These are phyloP conservation scores for Polydesmus complanatus DNA, from an alignment of 2,888 invertebrate genomes.

Conservation along the genomic window DNA sequence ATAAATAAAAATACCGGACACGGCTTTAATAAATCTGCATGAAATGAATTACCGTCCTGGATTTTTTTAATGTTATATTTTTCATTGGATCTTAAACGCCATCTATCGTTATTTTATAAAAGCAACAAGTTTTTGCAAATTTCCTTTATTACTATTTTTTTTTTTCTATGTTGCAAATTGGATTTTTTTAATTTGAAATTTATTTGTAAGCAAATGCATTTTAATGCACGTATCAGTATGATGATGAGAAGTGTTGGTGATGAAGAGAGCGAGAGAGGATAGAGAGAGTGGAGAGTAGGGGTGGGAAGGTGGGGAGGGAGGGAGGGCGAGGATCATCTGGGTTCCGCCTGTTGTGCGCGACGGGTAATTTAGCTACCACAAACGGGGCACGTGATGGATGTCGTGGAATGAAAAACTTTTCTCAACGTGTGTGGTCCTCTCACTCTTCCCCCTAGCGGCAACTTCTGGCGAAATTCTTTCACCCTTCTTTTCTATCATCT, in stretches of 20 bases:
- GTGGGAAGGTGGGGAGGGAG: neutral
- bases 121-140: neutral
- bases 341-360: neutral
- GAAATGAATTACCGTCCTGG: too few species aligned
- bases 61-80: too few species aligned
- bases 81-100: too few species aligned
- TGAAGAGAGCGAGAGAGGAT: neutral
- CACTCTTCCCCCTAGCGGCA: neutral
- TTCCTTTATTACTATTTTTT: neutral
- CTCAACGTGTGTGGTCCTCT: neutral
- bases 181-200: neutral
- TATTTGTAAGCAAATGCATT: neutral
- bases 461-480: too few species aligned
- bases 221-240: too few species aligned
- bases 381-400: neutral
- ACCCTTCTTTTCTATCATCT: too few species aligned
- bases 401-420: neutral
- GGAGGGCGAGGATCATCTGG: neutral
- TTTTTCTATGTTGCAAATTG: neutral
- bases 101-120: neutral
- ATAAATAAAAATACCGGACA: too few species aligned
- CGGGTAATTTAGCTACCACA: neutral
- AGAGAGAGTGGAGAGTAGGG: neutral
- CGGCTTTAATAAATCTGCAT: too few species aligned
- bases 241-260: too few species aligned